Conservation (phyloP, 1,140 invertebrate genomes). For the Drosophila arawakana region DNA sequence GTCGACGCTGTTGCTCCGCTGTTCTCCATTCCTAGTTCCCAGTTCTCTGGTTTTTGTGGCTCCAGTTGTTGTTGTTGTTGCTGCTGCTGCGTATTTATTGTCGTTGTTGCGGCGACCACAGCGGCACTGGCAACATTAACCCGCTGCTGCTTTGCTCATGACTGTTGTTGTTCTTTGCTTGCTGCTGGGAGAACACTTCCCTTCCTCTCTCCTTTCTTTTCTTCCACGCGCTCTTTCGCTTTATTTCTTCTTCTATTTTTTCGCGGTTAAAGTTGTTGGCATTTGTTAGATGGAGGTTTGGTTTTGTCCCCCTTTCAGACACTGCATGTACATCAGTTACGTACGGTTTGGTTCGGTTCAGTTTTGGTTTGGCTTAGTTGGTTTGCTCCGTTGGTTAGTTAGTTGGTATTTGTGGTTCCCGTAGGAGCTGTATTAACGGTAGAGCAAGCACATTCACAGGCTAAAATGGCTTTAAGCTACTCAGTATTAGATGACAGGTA, state of each 20-base stretch:
- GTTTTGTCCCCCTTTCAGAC: constrained; percentile 7
- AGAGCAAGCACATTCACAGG: background rate
- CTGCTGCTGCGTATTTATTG: constrained; percentile 73
- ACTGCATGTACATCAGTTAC: constrained; percentile 39
- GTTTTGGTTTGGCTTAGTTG: constrained; percentile 51
- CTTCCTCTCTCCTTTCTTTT: constrained; percentile 26
- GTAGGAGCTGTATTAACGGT: constrained; percentile 47
- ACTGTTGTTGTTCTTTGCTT: constrained; percentile 41
- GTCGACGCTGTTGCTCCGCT: constrained; percentile 37
- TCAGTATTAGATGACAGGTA: background rate
- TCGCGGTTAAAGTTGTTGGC: constrained; percentile 76
- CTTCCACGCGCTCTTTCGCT: constrained; percentile 8
- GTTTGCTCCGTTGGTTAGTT: constrained; percentile 42
- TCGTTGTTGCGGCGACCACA: constrained; percentile 56
- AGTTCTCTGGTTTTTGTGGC: constrained; percentile 16
- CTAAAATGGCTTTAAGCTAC: background rate
- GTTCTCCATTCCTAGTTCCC: constrained; percentile 3
- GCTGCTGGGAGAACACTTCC: constrained; percentile 29
- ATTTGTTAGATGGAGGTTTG: constrained; percentile 52
- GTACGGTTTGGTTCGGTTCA: constrained; percentile 19
- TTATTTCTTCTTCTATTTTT: constrained; percentile 42
- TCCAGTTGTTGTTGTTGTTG: constrained; percentile 18
- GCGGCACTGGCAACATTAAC: constrained; percentile 54
- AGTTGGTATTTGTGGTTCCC: constrained; percentile 67
- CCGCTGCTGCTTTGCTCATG: constrained; percentile 35